Evolutionary conservation across 2,797 vertebrate species (phyloP).

Genomic region (Bradypus variegatus): DNA sequence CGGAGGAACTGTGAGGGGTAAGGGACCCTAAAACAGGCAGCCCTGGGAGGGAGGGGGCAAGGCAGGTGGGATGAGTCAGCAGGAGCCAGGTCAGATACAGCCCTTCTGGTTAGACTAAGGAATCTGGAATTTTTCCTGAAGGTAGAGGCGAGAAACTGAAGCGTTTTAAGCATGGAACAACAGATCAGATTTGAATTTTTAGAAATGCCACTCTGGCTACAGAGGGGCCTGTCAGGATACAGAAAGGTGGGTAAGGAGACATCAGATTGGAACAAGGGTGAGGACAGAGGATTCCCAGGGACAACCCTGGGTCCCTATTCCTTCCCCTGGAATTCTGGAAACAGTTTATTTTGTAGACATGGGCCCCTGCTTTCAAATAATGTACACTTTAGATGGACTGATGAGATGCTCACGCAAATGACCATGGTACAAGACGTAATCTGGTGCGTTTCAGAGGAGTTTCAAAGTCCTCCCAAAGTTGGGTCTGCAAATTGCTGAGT

Average conservation of each 20-base stretch:
- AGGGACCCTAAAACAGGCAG: not conserved
- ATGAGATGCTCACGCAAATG: not conserved
- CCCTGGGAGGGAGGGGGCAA: not conserved
- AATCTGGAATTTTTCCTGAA: not conserved
- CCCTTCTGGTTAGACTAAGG: not conserved
- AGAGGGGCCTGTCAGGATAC: not conserved
- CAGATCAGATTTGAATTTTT: not conserved
- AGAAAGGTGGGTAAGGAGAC: not conserved
- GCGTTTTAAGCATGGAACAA: not conserved
- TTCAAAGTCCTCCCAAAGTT: not conserved
- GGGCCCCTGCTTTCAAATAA: not conserved
- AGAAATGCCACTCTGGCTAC: not conserved
- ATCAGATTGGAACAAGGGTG: not conserved
- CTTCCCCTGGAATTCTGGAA: not conserved
- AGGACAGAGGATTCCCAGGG: not conserved
- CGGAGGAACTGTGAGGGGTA: not conserved
- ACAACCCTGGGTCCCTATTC: not conserved
- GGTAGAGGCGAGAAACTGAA: not conserved
- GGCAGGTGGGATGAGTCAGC: not conserved
- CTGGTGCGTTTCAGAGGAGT: not conserved
- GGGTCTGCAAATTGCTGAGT: not conserved
- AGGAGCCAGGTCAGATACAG: not conserved
- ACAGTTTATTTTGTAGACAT: not conserved
- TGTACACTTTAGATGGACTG: not conserved
- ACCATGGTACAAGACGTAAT: not conserved